These are phyloP conservation scores for Drosophila pectinifera DNA, from an alignment of 1,140 invertebrate species.

Conservation along the genomic window DNA sequence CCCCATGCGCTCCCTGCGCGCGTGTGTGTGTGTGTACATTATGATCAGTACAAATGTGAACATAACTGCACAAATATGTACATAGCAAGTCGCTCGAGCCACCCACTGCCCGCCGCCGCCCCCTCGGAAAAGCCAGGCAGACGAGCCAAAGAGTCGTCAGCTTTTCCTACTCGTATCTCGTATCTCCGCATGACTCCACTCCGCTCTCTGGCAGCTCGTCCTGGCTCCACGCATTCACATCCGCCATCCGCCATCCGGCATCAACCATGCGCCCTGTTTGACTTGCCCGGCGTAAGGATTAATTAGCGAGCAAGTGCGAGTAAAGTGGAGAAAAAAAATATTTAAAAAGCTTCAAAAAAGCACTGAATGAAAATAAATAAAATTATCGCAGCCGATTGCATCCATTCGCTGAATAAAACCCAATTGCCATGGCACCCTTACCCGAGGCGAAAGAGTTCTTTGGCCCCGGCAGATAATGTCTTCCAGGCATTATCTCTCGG, in stretches of 20 bases:
- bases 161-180: conserved; percentile 66
- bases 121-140: conserved; percentile 48
- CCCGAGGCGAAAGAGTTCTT: conserved; percentile 38
- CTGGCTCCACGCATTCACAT: conserved; percentile 37
- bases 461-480: conserved; percentile 31
- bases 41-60: conserved; percentile 85
- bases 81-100: conserved; percentile 75
- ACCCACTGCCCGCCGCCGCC: conserved; percentile 2
- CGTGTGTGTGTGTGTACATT: conserved; percentile 73
- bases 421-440: conserved; percentile 60
- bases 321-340: conserved; percentile 42
- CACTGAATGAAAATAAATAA: conserved; percentile 50
- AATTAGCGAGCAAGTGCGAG: conserved; percentile 81
- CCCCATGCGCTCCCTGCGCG: conserved; percentile 2
- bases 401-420: conserved; percentile 70
- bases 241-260: conserved; percentile 21
- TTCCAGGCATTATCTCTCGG: conserved; percentile 1
- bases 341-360: conserved; percentile 16
- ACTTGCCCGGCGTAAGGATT: conserved; percentile 79
- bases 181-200: conserved; percentile 56
- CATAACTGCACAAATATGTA: conserved; percentile 85
- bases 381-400: conserved; percentile 76
- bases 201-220: conserved; percentile 24
- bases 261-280: conserved; percentile 51
- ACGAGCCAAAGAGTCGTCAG: conserved; percentile 67